These are phyloP conservation scores for Toxotes lorentzi DNA, from an alignment of 2,797 vertebrate genomes.

Conservation along the genomic window DNA sequence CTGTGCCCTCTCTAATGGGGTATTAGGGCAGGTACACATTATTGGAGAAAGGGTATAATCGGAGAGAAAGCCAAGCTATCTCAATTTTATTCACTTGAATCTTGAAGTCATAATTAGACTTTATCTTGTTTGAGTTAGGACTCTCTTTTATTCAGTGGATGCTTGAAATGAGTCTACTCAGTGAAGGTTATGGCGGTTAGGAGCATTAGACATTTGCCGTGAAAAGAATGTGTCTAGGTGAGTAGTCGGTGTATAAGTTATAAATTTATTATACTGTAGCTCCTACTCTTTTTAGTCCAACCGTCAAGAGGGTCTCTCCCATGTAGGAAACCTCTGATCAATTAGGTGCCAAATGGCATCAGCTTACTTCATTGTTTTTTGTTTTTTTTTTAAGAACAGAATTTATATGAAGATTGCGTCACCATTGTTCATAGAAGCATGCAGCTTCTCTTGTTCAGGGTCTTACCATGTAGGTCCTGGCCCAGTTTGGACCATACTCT, in stretches of 20 bases:
- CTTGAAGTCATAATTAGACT: conserved; percentile 23
- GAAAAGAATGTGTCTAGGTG: conserved; percentile 7
- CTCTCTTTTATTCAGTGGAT: conserved; percentile 26
- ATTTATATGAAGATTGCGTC: conserved; percentile 10
- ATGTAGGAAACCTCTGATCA: conserved; percentile 22
- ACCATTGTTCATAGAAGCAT: conserved; percentile 18
- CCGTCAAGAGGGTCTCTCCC: conserved; percentile 9
- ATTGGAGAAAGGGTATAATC: conserved; percentile 1
- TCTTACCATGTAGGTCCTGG: conserved; percentile 5
- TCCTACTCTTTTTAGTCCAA: conserved; percentile 29
- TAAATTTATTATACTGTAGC: conserved; percentile 35
- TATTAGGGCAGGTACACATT: conserved; percentile 7
- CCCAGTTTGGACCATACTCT: conserved; percentile 11
- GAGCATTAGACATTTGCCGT: conserved; percentile 39
- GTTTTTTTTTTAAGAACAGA: conserved; percentile 15
- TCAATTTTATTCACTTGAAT: conserved; percentile 37
- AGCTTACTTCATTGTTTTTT: conserved; percentile 1
- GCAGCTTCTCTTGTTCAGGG: conserved; percentile 31
- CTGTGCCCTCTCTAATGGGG: conserved; percentile 23
- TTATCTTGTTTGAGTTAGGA: conserved; percentile 21
- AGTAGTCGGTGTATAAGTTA: conserved; percentile 32
- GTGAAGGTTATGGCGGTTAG: conserved; percentile 30
- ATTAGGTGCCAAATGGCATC: conserved; percentile 30
- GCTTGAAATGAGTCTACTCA: conserved; percentile 48
- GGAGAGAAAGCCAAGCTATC: conserved; percentile 16